A percentile compares a stretch with the other conserved stretches of the same genome.
Evolutionary conservation across 1,140 invertebrate species (phyloP).

Genomic region (Drosophila arizonae): DNA sequence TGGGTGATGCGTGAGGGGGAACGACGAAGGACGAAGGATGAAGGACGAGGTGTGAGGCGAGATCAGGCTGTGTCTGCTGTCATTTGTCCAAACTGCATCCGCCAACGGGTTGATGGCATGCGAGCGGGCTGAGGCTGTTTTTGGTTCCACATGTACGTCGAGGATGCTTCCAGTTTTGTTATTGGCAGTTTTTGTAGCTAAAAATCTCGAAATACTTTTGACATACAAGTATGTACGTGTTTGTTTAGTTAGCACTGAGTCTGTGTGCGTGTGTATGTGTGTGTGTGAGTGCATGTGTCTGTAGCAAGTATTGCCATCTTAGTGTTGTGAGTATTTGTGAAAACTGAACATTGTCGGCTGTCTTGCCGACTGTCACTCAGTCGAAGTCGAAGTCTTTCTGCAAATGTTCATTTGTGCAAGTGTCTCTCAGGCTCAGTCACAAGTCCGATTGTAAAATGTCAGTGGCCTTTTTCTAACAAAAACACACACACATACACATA

Average conservation of each 20-base stretch:
- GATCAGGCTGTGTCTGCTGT: constrained; percentile 51
- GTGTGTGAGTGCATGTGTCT: constrained; percentile 32
- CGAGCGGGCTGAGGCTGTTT: constrained; percentile 4
- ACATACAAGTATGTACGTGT: constrained; percentile 70
- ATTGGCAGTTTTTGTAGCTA: constrained; percentile 76
- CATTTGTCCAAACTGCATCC: constrained; percentile 78
- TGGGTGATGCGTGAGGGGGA: constrained; percentile 1
- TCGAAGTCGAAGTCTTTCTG: constrained; percentile 53
- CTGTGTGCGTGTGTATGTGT: constrained; percentile 27
- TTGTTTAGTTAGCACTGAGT: constrained; percentile 58
- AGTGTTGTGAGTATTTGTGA: constrained; percentile 68
- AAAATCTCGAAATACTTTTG: constrained; percentile 77
- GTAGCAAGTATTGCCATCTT: constrained; percentile 66
- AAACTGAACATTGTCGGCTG: constrained; percentile 79
- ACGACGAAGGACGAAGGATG: not conserved
- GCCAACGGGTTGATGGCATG: constrained; percentile 38
- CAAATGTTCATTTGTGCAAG: constrained; percentile 72
- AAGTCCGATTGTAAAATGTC: constrained; percentile 47
- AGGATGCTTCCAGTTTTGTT: constrained; percentile 40
- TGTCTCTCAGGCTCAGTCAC: constrained; percentile 53
- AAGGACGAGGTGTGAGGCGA: not conserved
- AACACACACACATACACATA: constrained; percentile 8
- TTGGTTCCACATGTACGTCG: constrained; percentile 2
- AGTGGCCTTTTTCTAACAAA: constrained; percentile 30
- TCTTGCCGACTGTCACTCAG: constrained; percentile 77